Conservation (phyloP, 2,797 vertebrate genomes). For the Atherinosoma microstoma region DNA sequence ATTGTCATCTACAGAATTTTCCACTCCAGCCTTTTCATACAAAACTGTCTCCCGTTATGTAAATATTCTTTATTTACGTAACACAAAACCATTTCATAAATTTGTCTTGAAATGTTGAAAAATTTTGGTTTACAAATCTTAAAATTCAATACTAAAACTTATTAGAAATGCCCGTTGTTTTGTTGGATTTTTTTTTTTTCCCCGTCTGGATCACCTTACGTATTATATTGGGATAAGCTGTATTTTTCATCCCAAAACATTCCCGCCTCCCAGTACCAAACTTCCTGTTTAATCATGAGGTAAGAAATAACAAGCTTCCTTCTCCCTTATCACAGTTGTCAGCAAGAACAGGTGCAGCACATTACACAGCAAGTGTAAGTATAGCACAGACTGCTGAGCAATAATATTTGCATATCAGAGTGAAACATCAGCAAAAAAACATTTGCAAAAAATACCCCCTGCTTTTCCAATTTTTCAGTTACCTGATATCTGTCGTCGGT, state of each 20-base stretch:
- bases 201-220: no score
- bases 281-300: constrained; percentile 35
- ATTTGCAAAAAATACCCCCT: not conserved
- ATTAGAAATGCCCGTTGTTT: no score
- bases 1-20: not conserved
- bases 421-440: constrained; percentile 6
- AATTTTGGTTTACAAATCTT: no score
- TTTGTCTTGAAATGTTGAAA: not conserved
- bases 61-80: not conserved
- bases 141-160: no score
- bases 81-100: not conserved
- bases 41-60: not conserved
- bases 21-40: not conserved
- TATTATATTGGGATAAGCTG: no score
- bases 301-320: not conserved
- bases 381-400: not conserved
- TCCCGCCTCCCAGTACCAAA: not conserved
- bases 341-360: not conserved
- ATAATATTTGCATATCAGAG: not conserved
- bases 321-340: not conserved
- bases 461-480: constrained; percentile 22
- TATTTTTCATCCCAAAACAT: not conserved
- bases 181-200: no score
- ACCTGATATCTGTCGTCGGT: constrained; percentile 56
- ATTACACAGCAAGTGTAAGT: not conserved